These are phyloP conservation scores for Acrocyrtus sp. DNA, from an alignment of 2,888 invertebrate species.

Conservation along the genomic window DNA sequence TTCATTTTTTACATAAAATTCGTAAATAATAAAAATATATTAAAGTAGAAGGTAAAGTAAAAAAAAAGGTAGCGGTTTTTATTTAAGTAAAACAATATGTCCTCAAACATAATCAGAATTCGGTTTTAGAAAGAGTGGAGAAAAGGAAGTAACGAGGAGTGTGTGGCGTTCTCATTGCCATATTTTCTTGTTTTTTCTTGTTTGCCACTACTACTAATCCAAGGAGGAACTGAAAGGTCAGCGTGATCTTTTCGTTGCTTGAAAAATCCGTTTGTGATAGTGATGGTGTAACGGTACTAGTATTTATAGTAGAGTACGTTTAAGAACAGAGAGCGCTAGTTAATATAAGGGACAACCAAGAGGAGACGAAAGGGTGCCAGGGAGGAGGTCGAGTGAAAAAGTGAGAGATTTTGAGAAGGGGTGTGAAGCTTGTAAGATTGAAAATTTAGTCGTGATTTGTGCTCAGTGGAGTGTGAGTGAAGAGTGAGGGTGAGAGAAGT, in stretches of 20 bases:
- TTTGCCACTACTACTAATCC: background rate
- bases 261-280: slow-evolving; percentile 36
- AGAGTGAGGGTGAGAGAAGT: slow-evolving; percentile 6
- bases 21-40: background rate
- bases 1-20: background rate
- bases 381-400: background rate
- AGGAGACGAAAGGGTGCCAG: background rate
- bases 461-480: slow-evolving; percentile 6
- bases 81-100: background rate
- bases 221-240: background rate
- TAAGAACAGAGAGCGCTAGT: background rate
- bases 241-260: background rate
- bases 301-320: too few species aligned
- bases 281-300: slow-evolving; percentile 22
- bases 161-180: background rate
- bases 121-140: background rate
- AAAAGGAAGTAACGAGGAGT: background rate
- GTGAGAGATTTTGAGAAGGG: background rate
- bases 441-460: background rate
- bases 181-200: too few species aligned
- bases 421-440: slow-evolving; percentile 10
- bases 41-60: background rate
- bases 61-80: slow-evolving; percentile 8
- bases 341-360: background rate
- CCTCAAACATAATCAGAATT: slow-evolving; percentile 23